Percentiles rank a stretch among this genome's conserved stretches.
Conservation (phyloP, 2,797 vertebrate species). For the Manis pentadactyla region DNA sequence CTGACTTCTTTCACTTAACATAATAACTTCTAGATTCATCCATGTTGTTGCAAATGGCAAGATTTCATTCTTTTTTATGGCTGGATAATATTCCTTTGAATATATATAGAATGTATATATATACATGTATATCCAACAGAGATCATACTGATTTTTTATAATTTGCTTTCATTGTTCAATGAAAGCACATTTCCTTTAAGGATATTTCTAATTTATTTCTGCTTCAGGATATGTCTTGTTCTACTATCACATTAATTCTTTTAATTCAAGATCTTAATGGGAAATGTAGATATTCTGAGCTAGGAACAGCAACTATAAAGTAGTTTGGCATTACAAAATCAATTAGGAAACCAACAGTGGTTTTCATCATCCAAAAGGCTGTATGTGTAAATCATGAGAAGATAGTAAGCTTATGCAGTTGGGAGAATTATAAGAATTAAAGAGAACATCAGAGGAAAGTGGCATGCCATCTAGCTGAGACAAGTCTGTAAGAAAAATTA, state of each 20-base stretch:
- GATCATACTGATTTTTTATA: background rate
- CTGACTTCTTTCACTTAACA: background rate
- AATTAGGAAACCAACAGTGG: background rate
- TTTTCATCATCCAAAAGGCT: conserved; percentile 54
- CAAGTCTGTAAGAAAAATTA: background rate
- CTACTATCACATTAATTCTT: background rate
- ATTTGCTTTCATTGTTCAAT: conserved; percentile 5
- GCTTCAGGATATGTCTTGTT: background rate
- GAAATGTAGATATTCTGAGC: background rate
- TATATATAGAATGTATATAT: background rate
- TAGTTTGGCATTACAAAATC: conserved; percentile 5
- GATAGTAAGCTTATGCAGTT: background rate
- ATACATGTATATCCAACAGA: background rate
- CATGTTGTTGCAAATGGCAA: background rate
- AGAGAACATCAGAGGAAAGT: background rate
- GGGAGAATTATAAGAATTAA: background rate
- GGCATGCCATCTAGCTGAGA: background rate
- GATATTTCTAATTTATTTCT: conserved; percentile 45
- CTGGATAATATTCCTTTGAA: background rate
- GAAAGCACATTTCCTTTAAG: background rate
- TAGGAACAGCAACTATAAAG: background rate
- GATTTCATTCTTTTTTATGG: background rate
- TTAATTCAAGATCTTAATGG: conserved; percentile 37
- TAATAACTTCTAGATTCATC: background rate
- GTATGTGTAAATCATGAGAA: conserved; percentile 34